A percentile compares a stretch with the other conserved stretches of the same genome.
phyloP scores from a whole-genome alignment of 2,797 vertebrate species.

The Pelobates cultripes region DNA sequence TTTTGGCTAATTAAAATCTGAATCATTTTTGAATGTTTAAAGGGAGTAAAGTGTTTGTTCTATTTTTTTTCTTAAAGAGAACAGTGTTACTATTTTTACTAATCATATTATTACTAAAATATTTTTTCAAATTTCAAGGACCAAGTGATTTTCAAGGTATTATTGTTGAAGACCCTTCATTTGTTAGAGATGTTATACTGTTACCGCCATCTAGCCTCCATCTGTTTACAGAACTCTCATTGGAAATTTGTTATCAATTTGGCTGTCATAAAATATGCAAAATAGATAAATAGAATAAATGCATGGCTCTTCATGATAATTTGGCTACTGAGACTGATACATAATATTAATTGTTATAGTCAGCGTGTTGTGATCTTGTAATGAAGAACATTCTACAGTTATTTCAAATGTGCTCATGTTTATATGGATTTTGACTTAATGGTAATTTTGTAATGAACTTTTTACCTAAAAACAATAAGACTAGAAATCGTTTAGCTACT shows the following conservation, averaged over 20 bases:
- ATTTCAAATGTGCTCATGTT: too few relatives aligned
- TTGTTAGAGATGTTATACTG: neutral
- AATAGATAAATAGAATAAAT: conserved; percentile 37
- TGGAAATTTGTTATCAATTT: conserved; percentile 22
- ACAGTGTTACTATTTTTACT: too few relatives aligned
- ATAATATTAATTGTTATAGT: conserved; percentile 36
- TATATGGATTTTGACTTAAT: too few relatives aligned
- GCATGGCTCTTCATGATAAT: conserved; percentile 3
- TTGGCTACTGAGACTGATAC: neutral
- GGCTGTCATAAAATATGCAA: conserved; percentile 32
- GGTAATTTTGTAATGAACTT: too few relatives aligned
- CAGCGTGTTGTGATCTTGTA: neutral
- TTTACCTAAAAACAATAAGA: too few relatives aligned
- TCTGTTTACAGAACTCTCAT: conserved; percentile 29
- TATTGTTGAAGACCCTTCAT: neutral
- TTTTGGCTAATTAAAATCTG: too few relatives aligned
- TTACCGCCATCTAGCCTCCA: conserved; percentile 11
- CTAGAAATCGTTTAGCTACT: too few relatives aligned
- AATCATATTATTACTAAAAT: too few relatives aligned
- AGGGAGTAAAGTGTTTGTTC: too few relatives aligned
- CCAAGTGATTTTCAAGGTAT: neutral
- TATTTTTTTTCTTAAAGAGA: too few relatives aligned
- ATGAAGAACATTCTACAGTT: neutral
- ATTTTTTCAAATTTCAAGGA: too few relatives aligned
- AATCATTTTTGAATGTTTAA: too few relatives aligned